These are phyloP conservation scores for Sturmia bella DNA, from an alignment of 2,888 invertebrate genomes.

Conservation along the genomic window DNA sequence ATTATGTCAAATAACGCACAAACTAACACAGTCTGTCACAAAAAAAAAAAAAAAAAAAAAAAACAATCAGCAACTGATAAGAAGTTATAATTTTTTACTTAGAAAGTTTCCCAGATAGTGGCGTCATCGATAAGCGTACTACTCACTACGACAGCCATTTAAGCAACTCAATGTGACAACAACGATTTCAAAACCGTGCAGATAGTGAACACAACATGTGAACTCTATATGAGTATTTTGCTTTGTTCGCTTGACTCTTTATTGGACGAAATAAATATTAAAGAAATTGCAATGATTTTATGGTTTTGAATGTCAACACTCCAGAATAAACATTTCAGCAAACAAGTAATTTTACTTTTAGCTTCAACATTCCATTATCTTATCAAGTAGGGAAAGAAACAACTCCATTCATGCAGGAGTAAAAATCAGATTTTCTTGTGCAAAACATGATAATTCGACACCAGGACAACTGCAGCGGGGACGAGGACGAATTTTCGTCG, in stretches of 20 bases:
- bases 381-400: no score
- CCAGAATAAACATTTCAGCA: background rate
- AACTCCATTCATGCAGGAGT: no score
- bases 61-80: constrained; percentile 42
- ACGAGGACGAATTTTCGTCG: no score
- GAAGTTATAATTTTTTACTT: constrained; percentile 8
- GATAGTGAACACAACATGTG: background rate
- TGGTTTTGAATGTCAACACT: constrained; percentile 1
- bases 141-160: background rate
- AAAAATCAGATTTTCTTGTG: no score
- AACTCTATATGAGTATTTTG: background rate
- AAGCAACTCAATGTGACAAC: background rate
- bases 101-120: constrained; percentile 18
- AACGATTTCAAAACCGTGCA: background rate
- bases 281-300: no score
- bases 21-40: constrained; percentile 1
- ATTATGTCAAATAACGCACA: background rate
- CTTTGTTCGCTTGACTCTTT: no score
- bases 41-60: constrained; percentile 1
- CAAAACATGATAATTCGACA: no score
- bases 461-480: no score
- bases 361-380: background rate
- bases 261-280: no score
- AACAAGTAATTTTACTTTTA: background rate
- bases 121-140: constrained; percentile 38